Percentiles rank a stretch among this genome's conserved stretches.
These are phyloP conservation scores for Drosophila prolongata DNA, from an alignment of 2,888 invertebrate species.

Conservation along the genomic window DNA sequence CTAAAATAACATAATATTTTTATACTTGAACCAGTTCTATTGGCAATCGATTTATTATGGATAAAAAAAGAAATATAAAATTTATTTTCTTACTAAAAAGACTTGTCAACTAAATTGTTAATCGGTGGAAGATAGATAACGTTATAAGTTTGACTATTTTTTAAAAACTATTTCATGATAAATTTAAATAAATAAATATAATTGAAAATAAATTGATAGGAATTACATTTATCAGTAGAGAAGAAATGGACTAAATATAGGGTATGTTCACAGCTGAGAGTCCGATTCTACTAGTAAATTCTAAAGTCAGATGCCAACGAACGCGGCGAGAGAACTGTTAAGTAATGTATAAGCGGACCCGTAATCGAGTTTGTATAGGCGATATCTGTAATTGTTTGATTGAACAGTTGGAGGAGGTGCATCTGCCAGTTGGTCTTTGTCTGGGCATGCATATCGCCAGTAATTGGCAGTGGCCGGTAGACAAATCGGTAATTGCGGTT, in stretches of 20 bases:
- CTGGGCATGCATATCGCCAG: slow-evolving; percentile 38
- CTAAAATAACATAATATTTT: too few species aligned
- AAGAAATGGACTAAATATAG: neutral
- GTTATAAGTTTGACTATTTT: too few species aligned
- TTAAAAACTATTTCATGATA: too few species aligned
- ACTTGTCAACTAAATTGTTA: too few species aligned
- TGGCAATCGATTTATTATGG: too few species aligned
- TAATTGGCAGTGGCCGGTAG: slow-evolving; percentile 42
- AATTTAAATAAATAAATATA: too few species aligned
- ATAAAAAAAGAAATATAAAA: too few species aligned
- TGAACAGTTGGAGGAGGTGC: slow-evolving; percentile 33
- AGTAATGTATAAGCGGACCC: slow-evolving; percentile 25
- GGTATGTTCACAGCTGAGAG: neutral
- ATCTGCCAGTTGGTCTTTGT: slow-evolving; percentile 18
- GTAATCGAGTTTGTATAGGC: slow-evolving; percentile 2
- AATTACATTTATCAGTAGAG: neutral
- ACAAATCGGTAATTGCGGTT: slow-evolving; percentile 43
- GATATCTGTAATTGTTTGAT: slow-evolving; percentile 31
- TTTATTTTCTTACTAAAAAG: too few species aligned
- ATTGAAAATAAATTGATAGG: too few species aligned
- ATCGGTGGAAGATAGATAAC: too few species aligned
- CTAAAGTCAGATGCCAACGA: slow-evolving; percentile 34
- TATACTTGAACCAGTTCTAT: too few species aligned
- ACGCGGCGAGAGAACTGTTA: slow-evolving; percentile 21
- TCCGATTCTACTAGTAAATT: neutral